phyloP scores from a whole-genome alignment of 2,113 vertebrate species.

The Otis tarda region DNA sequence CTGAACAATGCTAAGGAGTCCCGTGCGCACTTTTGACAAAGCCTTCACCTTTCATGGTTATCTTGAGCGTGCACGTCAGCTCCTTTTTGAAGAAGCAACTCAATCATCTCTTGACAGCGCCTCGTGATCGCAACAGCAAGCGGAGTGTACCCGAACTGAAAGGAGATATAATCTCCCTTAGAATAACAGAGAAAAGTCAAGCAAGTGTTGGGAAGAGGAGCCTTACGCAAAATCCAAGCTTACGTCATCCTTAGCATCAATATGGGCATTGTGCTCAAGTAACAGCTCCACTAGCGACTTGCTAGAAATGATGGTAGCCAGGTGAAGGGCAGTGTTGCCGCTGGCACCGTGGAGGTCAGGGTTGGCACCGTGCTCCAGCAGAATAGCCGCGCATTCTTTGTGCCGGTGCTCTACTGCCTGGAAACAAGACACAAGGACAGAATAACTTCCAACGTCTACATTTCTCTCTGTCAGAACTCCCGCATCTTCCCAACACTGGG shows the following conservation, averaged over 20 bases:
- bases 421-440: too few species aligned
- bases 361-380: too few species aligned
- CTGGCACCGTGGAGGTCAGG: conserved; percentile 76
- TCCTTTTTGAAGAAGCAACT: conserved; percentile 80
- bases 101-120: conserved; percentile 76
- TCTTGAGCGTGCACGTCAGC: conserved; percentile 73
- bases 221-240: neutral
- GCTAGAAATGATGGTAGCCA: conserved; percentile 72
- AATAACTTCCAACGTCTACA: too few species aligned
- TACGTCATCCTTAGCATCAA: conserved; percentile 83
- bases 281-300: conserved; percentile 72
- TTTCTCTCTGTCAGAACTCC: too few species aligned
- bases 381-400: too few species aligned
- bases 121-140: conserved; percentile 76
- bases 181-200: neutral
- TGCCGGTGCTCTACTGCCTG: too few species aligned
- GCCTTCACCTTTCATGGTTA: conserved; percentile 48
- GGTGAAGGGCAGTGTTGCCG: conserved; percentile 84
- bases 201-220: neutral
- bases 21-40: neutral
- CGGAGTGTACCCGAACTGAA: conserved; percentile 80
- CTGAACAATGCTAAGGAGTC: neutral
- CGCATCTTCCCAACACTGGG: too few species aligned
- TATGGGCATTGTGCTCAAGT: conserved; percentile 74
- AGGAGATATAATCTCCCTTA: neutral